A percentile compares a stretch with the other conserved stretches of the same genome.
These are phyloP conservation scores for Delphinus delphis DNA, from an alignment of 2,113 vertebrate species.

Conservation along the genomic window DNA sequence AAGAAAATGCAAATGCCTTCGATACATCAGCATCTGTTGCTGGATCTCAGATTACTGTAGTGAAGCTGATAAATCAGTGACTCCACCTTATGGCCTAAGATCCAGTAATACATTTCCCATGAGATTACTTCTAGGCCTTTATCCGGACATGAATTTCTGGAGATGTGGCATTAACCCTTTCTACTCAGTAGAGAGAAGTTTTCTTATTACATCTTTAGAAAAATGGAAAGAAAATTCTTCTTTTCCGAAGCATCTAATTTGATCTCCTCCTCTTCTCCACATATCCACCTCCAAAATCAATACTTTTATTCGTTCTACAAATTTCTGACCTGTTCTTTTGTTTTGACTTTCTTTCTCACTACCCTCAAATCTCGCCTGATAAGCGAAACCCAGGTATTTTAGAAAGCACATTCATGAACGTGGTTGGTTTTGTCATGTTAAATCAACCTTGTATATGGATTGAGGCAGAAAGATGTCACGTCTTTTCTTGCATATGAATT, in stretches of 20 bases:
- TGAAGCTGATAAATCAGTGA: neutral
- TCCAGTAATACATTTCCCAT: neutral
- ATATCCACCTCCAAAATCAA: neutral
- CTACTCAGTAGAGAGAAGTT: neutral
- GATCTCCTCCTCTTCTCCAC: neutral
- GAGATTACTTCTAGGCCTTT: neutral
- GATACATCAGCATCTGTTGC: neutral
- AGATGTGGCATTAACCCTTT: neutral
- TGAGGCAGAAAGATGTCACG: too few species aligned
- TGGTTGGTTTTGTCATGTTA: neutral
- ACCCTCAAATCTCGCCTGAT: neutral
- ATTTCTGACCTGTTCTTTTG: neutral
- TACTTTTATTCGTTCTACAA: neutral
- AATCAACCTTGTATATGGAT: accelerated
- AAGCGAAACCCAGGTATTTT: neutral
- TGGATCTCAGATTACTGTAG: neutral
- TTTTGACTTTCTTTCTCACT: neutral
- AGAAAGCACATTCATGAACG: neutral
- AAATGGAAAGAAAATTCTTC: neutral
- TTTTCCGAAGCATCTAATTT: neutral
- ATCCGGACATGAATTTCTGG: accelerated
- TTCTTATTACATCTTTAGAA: neutral
- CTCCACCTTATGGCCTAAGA: neutral
- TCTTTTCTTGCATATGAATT: neutral
- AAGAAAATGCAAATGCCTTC: neutral